Evolutionary conservation across 1,140 invertebrate species (phyloP), one percentile per base, ranked within the genome.

Genomic region (Yoshiicerus persimilis): DNA sequence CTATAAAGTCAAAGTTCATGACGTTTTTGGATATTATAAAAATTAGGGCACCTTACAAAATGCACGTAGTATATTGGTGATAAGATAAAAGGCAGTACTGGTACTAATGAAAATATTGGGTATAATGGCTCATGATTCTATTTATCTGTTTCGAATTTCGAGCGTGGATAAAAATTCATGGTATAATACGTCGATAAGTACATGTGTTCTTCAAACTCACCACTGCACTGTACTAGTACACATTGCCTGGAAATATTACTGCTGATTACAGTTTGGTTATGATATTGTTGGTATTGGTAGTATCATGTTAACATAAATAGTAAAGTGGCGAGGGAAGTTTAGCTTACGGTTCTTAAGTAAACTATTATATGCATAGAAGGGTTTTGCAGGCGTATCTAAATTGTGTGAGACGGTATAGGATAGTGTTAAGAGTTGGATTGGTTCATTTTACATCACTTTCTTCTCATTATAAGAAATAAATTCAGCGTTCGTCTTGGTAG

Each of bases 381-480:
- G 66, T 70, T 23, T 70, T 70, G 25, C 25, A 30, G 25, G 66
- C 10, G 0, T 10, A 30, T 30, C 25, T 70, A 6, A 30, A 27
- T 30, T 70, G 66, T 70, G 66, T 70, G 47, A 56, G 47, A 56
- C n/a, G 30, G 66, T 64, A 10, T 23, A 27, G 30, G 27, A 30
- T 66, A 20, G 47, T 30, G 75, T 38, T 32, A 36, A 34, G 70
- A 75, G 10, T 75, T 34, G 25, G 75, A 80, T 34, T 80, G 30
- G 4, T 80, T 80, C 75, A 23, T 66, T 23, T 80, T 20, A 34
- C 75, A 80, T 80, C 34, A 80, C 75, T 80, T 80, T 80, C 75
- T n/a, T 80, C 75, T 80, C 32, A 36, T 80, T 80, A 36, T 80
- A 80, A 30, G 75, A 80, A 80, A 80, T 80, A 80, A 80, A 80